A percentile compares a stretch with the other conserved stretches of the same genome.
Evolutionary conservation across 2,888 invertebrate species (phyloP).

Genomic region (Tenodera sinensis): DNA sequence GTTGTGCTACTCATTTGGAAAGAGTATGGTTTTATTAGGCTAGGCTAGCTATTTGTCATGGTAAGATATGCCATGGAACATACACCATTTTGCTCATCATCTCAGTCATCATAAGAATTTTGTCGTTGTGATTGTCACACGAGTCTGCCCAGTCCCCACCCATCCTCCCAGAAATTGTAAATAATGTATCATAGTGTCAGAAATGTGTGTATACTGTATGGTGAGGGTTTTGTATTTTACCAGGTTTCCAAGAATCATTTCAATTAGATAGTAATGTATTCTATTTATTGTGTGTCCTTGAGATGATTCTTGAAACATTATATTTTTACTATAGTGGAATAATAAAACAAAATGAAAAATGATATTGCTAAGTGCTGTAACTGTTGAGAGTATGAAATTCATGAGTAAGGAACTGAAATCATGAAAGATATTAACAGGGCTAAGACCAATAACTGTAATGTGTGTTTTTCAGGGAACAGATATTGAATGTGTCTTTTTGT

Average conservation of each 20-base stretch:
- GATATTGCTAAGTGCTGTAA: constrained; percentile 1
- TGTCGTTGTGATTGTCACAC: neutral
- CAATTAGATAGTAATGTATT: constrained; percentile 28
- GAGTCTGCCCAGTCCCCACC: neutral
- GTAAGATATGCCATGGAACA: neutral
- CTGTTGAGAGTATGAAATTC: neutral
- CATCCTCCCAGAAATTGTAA: constrained; percentile 15
- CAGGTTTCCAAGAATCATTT: constrained; percentile 22
- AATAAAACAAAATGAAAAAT: neutral
- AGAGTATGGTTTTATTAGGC: neutral
- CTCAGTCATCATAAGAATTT: neutral
- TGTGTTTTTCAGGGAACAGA: neutral
- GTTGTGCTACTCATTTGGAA: neutral
- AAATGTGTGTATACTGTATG: constrained; percentile 26
- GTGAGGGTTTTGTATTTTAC: constrained; percentile 27
- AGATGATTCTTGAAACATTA: constrained; percentile 24
- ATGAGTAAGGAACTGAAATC: neutral
- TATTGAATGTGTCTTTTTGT: neutral
- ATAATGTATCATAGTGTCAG: constrained; percentile 29
- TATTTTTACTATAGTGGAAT: constrained; percentile 28
- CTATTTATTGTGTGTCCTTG: constrained; percentile 30
- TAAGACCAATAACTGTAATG: constrained; percentile 1
- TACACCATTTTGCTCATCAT: constrained; percentile 24
- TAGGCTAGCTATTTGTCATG: neutral
- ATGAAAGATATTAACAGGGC: neutral